A percentile compares a stretch with the other conserved stretches of the same genome.
Conservation (phyloP, 2,113 vertebrate species). For the Pitta sordida region DNA sequence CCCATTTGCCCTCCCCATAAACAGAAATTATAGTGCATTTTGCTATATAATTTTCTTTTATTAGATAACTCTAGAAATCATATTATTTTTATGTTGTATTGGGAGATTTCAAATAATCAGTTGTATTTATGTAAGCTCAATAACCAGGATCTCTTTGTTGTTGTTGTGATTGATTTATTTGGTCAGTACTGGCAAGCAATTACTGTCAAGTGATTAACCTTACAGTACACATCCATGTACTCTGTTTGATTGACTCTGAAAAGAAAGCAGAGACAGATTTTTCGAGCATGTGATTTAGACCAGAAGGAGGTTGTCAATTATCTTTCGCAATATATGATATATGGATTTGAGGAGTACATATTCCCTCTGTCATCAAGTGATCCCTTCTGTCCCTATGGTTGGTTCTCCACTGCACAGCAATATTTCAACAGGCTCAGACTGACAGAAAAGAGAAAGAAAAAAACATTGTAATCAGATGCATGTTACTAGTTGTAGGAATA, state of each 20-base stretch:
- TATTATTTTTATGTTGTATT: background rate
- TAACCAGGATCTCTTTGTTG: conserved; percentile 7
- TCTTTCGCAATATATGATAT: background rate
- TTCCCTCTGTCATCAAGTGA: background rate
- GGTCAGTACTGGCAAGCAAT: conserved; percentile 6
- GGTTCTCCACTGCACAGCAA: background rate
- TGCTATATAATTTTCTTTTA: conserved; percentile 30
- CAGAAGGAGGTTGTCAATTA: conserved; percentile 4
- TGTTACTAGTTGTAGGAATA: background rate
- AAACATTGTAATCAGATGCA: background rate
- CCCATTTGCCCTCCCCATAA: background rate
- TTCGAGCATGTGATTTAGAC: conserved; percentile 25
- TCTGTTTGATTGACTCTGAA: background rate
- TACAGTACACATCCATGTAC: conserved; percentile 17
- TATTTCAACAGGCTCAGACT: background rate
- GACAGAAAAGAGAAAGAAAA: background rate
- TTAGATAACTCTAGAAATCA: conserved; percentile 23
- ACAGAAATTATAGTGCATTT: background rate
- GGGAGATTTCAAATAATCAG: conserved; percentile 49
- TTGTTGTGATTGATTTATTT: conserved; percentile 50
- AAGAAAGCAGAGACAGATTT: background rate
- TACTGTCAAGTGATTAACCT: conserved; percentile 51
- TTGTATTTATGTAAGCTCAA: conserved; percentile 59
- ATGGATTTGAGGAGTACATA: background rate
- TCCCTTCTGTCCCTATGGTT: background rate